Base-by-base conservation (phyloP, 2,113 vertebrate species). In the Ptilonorhynchus violaceus region DNA sequence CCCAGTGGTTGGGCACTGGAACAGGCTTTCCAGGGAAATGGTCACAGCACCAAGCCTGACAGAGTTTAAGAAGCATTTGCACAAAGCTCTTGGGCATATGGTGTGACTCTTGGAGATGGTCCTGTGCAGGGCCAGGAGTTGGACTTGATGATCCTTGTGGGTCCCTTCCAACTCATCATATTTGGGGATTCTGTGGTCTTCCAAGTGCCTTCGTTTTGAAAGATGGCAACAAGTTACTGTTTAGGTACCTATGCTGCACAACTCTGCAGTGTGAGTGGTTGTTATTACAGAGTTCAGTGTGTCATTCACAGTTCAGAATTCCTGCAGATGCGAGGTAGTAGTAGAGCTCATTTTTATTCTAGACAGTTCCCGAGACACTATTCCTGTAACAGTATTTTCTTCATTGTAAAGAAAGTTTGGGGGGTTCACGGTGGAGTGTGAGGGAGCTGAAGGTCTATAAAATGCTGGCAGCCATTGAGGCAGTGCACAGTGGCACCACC, bases 231-330 rank as follows among this genome's bases (percentile, higher is more conserved):
- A 23, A 23, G 15, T 47, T 84, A 20, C 33, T 73, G 35, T 59
- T 74, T 49, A 17, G 46, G 19, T 56, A 5, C 35, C n/a, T 74
- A 73, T 44, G 35, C 27, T n/a, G 33, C 14, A 22, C 1, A 3
- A 18, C 41, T 52, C 35, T 80, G 53, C 59, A 50, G 23, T 0
- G 0, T 28, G 53, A 52, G 41, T 28, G 24, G 25, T 13, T 87
- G 74, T 78, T 11, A 4, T 49, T 53, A 10, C 10, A 44, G 49
- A n/a, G 37, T 15, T 74, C 39, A 23, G 0, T 14, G 13, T 28
- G 56, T 31, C 24, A 35, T 20, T 76, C 25, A n/a, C 20, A 55
- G 14, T 30, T 50, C 41, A 11, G 17, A 46, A 24, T 44, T 50
- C 46, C 39, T 63, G n/a, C 33, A 70, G 42, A 47, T 39, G 12